Base-by-base conservation (phyloP, 1,140 invertebrate species). In the Neodiprion pinetum region DNA sequence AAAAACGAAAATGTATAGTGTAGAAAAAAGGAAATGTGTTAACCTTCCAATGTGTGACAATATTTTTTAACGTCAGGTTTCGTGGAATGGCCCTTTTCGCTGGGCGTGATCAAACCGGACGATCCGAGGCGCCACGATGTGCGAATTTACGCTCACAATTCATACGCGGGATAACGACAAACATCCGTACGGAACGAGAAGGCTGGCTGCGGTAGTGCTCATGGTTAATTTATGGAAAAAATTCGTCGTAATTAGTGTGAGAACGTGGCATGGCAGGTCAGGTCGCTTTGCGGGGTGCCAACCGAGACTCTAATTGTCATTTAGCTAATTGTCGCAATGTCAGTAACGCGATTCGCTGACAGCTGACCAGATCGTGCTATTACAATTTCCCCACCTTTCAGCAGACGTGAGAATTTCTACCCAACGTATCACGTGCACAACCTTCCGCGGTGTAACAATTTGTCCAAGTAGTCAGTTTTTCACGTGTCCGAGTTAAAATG, bases 211-310 rank as follows among this genome's bases (percentile, higher is more conserved):
- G n/a, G 53, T 61, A 61, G n/a, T 17, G 53, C 53, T 61, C 53
- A 61, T 12, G 53, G 9, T 61, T 79, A 82, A 82, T 82, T 82
- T 77, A 76, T 78, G 80, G 71, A 80, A 40, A 40, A 73, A 76
- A 78, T 77, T 80, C 74, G 76, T 72, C 74, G 74, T 80, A 80
- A 82, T 82, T 80, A 74, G 71, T 80, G 80, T 82, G 80, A 79
- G 80, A 82, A 82, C 75, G 75, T 74, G 75, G 71, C 73, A 40
- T 40, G 28, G 53, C 53, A 9, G 53, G 11, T 61, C 11, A 61
- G 53, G 53, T 61, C 53, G 53, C n/a, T 4, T 12, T 61, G 53
- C 53, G n/a, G 53, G 11, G 53, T 17, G 53, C 53, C 53, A 14
- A 12, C 53, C n/a, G 53, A 12, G 11, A 4, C 11, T 17, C 11